Evolutionary conservation across 2,888 invertebrate species (phyloP), one percentile per base, ranked within the genome.

Genomic region (Scaptomyza cyrtandrae): DNA sequence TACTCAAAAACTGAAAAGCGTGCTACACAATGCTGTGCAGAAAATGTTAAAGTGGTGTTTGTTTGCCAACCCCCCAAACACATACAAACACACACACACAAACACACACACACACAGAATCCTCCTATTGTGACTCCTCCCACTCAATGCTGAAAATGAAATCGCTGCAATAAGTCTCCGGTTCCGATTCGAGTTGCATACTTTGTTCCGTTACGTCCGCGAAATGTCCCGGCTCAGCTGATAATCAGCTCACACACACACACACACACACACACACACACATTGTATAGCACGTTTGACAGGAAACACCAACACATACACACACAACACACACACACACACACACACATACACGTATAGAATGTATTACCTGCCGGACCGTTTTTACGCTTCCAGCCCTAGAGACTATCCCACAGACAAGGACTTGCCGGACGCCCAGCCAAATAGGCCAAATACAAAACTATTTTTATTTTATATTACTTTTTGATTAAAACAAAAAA

Each of bases 361-460:
- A 72, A 44, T 79, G 57, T 58, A 54, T 62, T 65, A 75, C 63
- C 77, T 58, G 68, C 55, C 60, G 71, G 74, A 78, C 78, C 37
- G 76, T 61, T 71, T 54, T 70, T 60, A 67, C 64, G 50, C 69
- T 75, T 71, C 71, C 72, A 78, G 67, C 65, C 69, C 14, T 39
- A 68, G 46, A 68, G 75, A 75, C 72, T 44, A 41, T 57, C 48
- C 62, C 46, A 73, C 68, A 64, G 62, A 75, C 76, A 64, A 60
- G 61, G 64, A 76, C 76, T 56, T 71, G 66, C 74, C 74, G 75
- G 74, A 74, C 74, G 61, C 52, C 71, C 74, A 57, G 65, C 61
- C 58, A 52, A 55, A 74, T 70, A 60, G 45, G 54, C 56, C 37
- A 37, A 56, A 59, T 48, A 74, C 35, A 71, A 71, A 57, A 67